Evolutionary conservation across 2,888 invertebrate species (phyloP), one percentile per base, ranked within the genome.

Genomic region (Spicauda simplicius): DNA sequence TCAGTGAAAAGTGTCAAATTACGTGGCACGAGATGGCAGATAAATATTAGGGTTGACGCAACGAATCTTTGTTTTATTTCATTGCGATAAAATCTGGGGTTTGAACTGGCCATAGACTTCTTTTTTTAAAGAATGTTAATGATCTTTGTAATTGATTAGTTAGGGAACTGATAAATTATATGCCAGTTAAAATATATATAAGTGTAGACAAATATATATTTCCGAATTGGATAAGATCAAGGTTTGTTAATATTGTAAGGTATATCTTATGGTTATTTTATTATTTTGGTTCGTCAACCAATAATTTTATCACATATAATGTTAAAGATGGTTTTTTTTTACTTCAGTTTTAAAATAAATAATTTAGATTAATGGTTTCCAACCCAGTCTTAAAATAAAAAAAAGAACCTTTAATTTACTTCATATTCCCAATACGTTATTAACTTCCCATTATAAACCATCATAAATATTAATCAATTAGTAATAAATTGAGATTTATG

Each of bases 1-100:
- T 91, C 92, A 92, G 83, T 60, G 90, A 83, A 92, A 92, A 92
- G 93, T 93, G 93, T 93, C 92, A 91, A 91, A 91, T 93, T 92
- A 92, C 93, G 81, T 87, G 84, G 90, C 90, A 90, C 90, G 90
- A 91, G 91, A 90, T 91, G 82, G 76, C 20, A 86, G 90, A 91
- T 92, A 88, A 83, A 71, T 12, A 48, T 55, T 77, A 91, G 91
- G 91, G 91, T 69, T 91, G 88, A 25, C 5, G 25, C 75, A 48
- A 62, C 41, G 48, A 16, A 16, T 50, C 62, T 54, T 66, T 60
- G 63, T 64, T 72, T 69, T 64, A 69, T 50, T 65, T 56, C n/a
- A 16, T 30, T 14, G 50, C 11, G 33, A 64, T 64, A 50, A 37
- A 19, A 58, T 58, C 45, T 58, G 20, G 11, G 45, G 48, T 16